Evolutionary conservation across 2,113 vertebrate species (phyloP), one percentile per base, ranked within the genome.

Genomic region (Machaerirhynchus nigripectus): DNA sequence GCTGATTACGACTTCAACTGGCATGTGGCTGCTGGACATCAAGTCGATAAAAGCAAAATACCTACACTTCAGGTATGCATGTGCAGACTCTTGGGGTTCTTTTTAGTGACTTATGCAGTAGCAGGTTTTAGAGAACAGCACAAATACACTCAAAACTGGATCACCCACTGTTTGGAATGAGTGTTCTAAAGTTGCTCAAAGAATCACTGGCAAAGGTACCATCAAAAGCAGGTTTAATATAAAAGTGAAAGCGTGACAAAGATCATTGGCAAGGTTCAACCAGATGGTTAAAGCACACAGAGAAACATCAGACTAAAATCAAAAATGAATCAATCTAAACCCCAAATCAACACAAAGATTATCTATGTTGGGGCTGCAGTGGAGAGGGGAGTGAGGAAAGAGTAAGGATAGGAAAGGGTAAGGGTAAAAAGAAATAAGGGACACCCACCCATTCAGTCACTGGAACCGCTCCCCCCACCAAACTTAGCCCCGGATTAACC

Each of bases 371-470:
- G 76, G 4, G 30, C 21, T 75, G 24, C 31, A 26, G 10, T 21
- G 31, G 1, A 1, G 3, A 13, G 2, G 11, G 2, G 2, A 35
- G 37, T 17, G 24, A 52, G 9, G 22, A 53, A 40, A 46, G 11
- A 8, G 12, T 33, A 44, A 39, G 13, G 40, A 44, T 9, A 67
- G 18, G 37, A 65, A 65, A 50, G 18, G 2, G 8, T 14, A 39
- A 60, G 24, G 4, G 19, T 23, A n/a, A 31, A 69, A 61, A 76
- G 3, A 30, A 61, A 13, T 31, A 28, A 61, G n/a, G 24, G 16
- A n/a, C 20, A 26, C 2, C 12, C 9, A 30, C 6, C 3, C 0
- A 0, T 31, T 40, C 24, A 47, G 55, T 31, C 28, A n/a, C 6
- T 39, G 3, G n/a, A 52, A 84, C 11, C 59, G 27, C 9, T 1